Evolutionary conservation across 1,140 invertebrate genomes (phyloP).

Genomic region (Cotesia chilonis): DNA sequence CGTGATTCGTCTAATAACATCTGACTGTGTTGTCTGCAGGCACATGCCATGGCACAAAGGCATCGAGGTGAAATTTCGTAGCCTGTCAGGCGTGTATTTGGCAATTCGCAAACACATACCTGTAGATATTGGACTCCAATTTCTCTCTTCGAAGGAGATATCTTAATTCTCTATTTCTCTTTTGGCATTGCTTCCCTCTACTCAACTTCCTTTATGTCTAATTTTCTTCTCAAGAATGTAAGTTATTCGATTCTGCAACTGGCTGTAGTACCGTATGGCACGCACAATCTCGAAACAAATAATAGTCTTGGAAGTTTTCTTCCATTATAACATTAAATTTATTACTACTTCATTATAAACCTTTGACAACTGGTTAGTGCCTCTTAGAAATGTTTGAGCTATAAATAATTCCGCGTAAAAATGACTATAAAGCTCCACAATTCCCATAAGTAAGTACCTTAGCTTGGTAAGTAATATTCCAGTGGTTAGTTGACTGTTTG

Average conservation of each 20-base stretch:
- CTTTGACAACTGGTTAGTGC: neutral
- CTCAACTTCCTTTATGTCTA: slow-evolving; percentile 12
- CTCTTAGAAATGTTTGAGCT: too few relatives aligned
- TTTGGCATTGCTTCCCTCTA: neutral
- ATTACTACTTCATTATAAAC: slow-evolving; percentile 10
- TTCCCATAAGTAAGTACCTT: too few relatives aligned
- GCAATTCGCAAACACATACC: neutral
- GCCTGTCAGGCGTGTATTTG: neutral
- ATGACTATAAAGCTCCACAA: too few relatives aligned
- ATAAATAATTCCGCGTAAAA: too few relatives aligned
- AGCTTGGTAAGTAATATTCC: too few relatives aligned
- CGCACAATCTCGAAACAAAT: slow-evolving; percentile 8
- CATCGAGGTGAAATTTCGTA: slow-evolving; percentile 3
- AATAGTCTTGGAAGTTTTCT: slow-evolving; percentile 12
- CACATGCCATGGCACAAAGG: slow-evolving; percentile 31
- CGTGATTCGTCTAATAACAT: slow-evolving; percentile 31
- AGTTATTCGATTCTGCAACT: slow-evolving; percentile 32
- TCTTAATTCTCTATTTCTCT: slow-evolving; percentile 17
- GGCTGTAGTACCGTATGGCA: slow-evolving; percentile 12
- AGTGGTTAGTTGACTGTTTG: too few relatives aligned
- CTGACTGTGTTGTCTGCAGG: slow-evolving; percentile 13
- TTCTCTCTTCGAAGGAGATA: neutral
- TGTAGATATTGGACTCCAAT: neutral
- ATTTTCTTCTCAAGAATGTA: slow-evolving; percentile 25
- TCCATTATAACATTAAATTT: slow-evolving; percentile 22